Base-by-base conservation (phyloP, 2,797 vertebrate species). In the Threskiornis aethiopicus region DNA sequence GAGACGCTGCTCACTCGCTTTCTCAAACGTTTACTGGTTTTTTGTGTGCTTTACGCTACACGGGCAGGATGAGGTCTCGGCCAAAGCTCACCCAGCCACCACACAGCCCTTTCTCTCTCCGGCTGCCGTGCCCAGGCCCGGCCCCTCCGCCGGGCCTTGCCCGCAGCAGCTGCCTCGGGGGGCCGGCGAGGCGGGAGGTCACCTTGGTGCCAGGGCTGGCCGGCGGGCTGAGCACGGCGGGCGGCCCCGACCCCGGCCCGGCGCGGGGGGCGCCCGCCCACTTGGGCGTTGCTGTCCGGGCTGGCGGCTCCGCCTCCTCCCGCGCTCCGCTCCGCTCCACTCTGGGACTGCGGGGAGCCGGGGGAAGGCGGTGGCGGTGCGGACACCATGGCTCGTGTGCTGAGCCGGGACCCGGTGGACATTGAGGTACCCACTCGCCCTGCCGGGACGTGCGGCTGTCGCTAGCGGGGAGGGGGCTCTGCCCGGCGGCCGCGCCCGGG, bases 351-450 rank as follows among this genome's bases (percentile, higher is more conserved):
- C 35, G 72, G 61, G 71, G 81, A 71, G 83, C 54, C 55, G 59
- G 18, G 71, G 57, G 24, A 87, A 93, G 62, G 77, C 58, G 73
- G 73, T 67, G 81, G 71, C 69, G 55, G 54, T 49, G 72, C 49
- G 55, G 29, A 84, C 77, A 75, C 61, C 86, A 99, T 99, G 98
- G 97, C 98, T 75, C 91, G 97, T 35, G 95, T 98, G 98, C 98
- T 98, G 73, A 99, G 98, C 98, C 98, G 97, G 97, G 98, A 99
- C 95, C 93, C 98, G 22, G 97, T 97, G 97, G 98, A 99, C 96
- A 99, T 99, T 95, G 99, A 99, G 99, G 99, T 99, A 98, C 96
- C 87, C 39, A 76, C 72, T 73, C 75, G 66, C 52, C 41, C 71
- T 55, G 77, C 62, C 19, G 72, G 66, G n/a, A 65, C 76, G 75